Percentiles rank a stretch among this genome's conserved stretches.
These are phyloP conservation scores for Entelurus aequoreus DNA, from an alignment of 2,113 vertebrate species.

Conservation along the genomic window DNA sequence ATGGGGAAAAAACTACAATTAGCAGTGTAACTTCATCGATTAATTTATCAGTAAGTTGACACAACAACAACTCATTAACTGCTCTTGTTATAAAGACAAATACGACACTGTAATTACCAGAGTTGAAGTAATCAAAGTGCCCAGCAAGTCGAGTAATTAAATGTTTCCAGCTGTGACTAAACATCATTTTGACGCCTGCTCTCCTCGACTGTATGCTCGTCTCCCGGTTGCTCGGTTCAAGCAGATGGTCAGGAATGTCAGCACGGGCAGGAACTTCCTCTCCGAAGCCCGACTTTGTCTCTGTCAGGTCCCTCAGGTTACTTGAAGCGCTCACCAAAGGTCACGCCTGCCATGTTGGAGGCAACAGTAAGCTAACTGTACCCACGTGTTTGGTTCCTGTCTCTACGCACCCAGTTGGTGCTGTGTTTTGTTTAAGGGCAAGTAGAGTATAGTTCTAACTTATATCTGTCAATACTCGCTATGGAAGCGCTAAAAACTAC, in stretches of 20 bases:
- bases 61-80: not conserved
- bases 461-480: no score
- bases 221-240: slow-evolving; percentile 46
- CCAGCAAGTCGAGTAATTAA: not conserved
- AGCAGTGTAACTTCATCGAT: no score
- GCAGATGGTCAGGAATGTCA: slow-evolving; percentile 68
- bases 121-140: not conserved
- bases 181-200: slow-evolving; percentile 15
- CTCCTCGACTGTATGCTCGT: slow-evolving; percentile 5
- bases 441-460: no score
- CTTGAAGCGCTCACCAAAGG: slow-evolving; percentile 56
- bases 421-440: slow-evolving; percentile 56
- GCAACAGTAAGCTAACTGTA: slow-evolving; percentile 57
- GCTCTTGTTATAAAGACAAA: not conserved
- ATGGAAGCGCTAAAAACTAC: no score
- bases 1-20: no score
- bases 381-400: slow-evolving; percentile 49
- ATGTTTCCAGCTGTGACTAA: slow-evolving; percentile 5
- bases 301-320: slow-evolving; percentile 55
- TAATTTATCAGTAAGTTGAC: not conserved
- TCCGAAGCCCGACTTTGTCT: slow-evolving; percentile 46
- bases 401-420: slow-evolving; percentile 37
- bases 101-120: not conserved
- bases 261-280: slow-evolving; percentile 49
- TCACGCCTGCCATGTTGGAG: slow-evolving; percentile 59